Conservation (phyloP, 2,888 invertebrate species). For the Eupithecia dodoneata region DNA sequence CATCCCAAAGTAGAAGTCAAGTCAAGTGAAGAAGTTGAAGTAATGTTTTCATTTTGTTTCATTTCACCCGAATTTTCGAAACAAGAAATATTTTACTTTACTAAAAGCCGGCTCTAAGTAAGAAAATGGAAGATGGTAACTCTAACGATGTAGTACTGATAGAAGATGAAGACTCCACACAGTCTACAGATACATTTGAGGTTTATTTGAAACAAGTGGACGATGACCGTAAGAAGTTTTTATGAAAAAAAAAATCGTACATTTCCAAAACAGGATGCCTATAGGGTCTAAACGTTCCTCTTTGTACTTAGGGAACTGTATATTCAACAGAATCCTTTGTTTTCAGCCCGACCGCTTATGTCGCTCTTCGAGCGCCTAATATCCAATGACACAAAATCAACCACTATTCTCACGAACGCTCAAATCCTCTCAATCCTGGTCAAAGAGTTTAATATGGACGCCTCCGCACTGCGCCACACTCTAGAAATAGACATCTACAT, state of each 20-base stretch:
- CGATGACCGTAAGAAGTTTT: not conserved
- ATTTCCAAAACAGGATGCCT: not conserved
- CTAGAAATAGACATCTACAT: slow-evolving; percentile 69
- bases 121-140: slow-evolving; percentile 20
- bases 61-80: too few species aligned
- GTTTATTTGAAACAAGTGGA: not conserved
- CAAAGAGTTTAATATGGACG: slow-evolving; percentile 62
- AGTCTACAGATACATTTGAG: not conserved
- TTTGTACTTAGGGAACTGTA: not conserved
- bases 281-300: not conserved
- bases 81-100: not conserved
- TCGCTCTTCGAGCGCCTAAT: slow-evolving; percentile 63
- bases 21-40: not conserved
- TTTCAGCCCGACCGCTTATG: slow-evolving; percentile 69
- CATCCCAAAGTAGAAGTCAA: too few species aligned
- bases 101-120: not conserved
- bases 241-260: not conserved
- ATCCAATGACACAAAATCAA: slow-evolving; percentile 61
- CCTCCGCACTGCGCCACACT: slow-evolving; percentile 51
- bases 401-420: slow-evolving; percentile 66
- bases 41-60: too few species aligned
- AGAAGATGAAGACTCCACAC: slow-evolving; percentile 34
- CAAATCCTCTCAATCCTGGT: slow-evolving; percentile 66
- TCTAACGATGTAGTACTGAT: slow-evolving; percentile 46
- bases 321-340: not conserved